Evolutionary conservation across 2,797 vertebrate species (phyloP).

Genomic region (Cynodonichthys magdalenae): DNA sequence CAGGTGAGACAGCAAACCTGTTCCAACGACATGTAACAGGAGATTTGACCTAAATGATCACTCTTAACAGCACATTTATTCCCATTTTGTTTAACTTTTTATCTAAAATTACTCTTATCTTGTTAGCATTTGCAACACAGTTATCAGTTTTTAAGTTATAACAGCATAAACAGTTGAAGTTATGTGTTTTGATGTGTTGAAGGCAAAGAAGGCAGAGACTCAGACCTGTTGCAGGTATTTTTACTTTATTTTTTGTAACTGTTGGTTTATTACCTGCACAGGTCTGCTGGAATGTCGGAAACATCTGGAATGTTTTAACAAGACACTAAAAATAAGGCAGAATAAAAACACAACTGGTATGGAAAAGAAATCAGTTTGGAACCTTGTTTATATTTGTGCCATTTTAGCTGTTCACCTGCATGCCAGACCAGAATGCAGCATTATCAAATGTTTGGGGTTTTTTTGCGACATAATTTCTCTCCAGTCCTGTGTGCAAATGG

Average conservation of each 20-base stretch:
- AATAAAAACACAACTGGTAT: constrained; percentile 36
- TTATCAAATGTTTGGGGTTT: constrained; percentile 11
- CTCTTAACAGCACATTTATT: too few relatives aligned
- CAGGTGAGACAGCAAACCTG: constrained; percentile 38
- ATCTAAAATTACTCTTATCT: too few relatives aligned
- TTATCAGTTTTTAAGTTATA: constrained; percentile 18
- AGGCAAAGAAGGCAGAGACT: constrained; percentile 44
- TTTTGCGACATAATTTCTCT: background rate
- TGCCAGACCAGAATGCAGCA: background rate
- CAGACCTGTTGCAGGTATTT: constrained; percentile 31
- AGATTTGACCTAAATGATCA: too few relatives aligned
- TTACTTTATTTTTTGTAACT: constrained; percentile 2
- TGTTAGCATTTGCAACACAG: background rate
- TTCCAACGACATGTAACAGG: constrained; percentile 17
- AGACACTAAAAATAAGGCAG: constrained; percentile 57
- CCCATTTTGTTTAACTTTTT: too few relatives aligned
- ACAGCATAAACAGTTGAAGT: constrained; percentile 24
- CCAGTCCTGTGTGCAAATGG: background rate
- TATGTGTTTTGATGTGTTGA: constrained; percentile 11
- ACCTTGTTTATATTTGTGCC: constrained; percentile 39
- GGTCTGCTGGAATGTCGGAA: constrained; percentile 79
- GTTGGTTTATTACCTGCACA: constrained; percentile 44
- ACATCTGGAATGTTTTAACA: constrained; percentile 82
- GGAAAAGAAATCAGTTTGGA: constrained; percentile 11
- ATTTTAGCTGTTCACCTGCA: constrained; percentile 19